These are phyloP conservation scores for Marmota monax DNA, from an alignment of 2,113 vertebrate species.

Conservation along the genomic window DNA sequence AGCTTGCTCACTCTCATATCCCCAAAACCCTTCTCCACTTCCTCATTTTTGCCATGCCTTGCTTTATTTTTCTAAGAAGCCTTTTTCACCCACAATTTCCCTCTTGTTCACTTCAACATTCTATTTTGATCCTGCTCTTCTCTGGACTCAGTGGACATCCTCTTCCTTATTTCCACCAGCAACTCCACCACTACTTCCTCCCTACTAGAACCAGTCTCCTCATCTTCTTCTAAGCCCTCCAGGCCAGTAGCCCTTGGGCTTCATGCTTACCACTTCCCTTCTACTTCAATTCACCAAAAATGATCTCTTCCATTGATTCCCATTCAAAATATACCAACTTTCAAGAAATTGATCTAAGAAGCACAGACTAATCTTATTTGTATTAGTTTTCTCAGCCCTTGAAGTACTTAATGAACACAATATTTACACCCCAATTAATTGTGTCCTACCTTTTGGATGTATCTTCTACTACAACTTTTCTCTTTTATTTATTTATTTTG, in stretches of 20 bases:
- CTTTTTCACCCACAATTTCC: background rate
- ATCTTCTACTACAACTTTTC: background rate
- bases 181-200: background rate
- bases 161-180: background rate
- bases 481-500: background rate
- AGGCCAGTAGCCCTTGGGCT: background rate
- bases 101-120: background rate
- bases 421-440: background rate
- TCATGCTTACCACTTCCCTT: background rate
- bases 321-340: background rate
- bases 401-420: background rate
- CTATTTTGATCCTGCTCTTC: background rate
- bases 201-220: background rate
- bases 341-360: background rate
- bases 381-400: background rate
- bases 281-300: background rate
- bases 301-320: background rate
- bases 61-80: conserved; percentile 4
- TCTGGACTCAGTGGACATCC: background rate
- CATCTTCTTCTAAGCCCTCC: background rate
- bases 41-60: background rate
- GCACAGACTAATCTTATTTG: background rate
- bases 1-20: background rate
- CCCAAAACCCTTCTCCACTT: background rate
- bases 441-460: background rate